A percentile compares a stretch with the other conserved stretches of the same genome.
These are phyloP conservation scores for Balearica regulorum DNA, from an alignment of 2,797 vertebrate genomes.

Conservation along the genomic window DNA sequence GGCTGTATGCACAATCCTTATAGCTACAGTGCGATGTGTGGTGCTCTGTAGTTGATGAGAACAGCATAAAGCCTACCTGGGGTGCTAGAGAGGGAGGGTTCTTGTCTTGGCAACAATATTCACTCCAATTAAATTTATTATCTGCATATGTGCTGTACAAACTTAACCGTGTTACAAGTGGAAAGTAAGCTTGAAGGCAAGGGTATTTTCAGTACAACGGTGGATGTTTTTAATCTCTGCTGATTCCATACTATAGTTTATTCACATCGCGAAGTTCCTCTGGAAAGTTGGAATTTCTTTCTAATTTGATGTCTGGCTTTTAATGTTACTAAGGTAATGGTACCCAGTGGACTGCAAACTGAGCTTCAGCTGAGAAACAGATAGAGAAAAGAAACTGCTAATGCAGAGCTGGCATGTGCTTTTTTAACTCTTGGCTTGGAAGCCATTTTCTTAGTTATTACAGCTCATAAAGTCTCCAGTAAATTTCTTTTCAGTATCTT, in stretches of 20 bases:
- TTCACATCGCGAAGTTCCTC: background rate
- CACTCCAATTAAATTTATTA: slow-evolving; percentile 5
- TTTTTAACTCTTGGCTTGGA: slow-evolving; percentile 48
- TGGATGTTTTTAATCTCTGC: slow-evolving; percentile 65
- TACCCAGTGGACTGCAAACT: slow-evolving; percentile 41
- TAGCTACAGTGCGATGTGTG: background rate
- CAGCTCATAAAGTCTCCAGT: slow-evolving; percentile 50
- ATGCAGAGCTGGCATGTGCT: slow-evolving; percentile 35
- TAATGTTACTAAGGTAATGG: slow-evolving; percentile 25
- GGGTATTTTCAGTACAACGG: background rate
- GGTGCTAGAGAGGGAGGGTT: background rate
- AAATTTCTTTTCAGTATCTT: slow-evolving; percentile 54
- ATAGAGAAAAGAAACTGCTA: slow-evolving; percentile 46
- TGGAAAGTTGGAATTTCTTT: slow-evolving; percentile 51
- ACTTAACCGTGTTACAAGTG: background rate
- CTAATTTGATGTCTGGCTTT: slow-evolving; percentile 47
- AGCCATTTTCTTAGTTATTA: slow-evolving; percentile 49
- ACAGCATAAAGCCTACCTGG: slow-evolving; percentile 28
- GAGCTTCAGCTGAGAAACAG: slow-evolving; percentile 53
- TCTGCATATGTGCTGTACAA: slow-evolving; percentile 21
- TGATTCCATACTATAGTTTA: background rate
- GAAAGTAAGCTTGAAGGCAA: slow-evolving; percentile 32
- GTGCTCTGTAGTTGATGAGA: slow-evolving; percentile 20
- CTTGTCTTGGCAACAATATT: background rate
- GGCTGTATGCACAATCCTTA: background rate